phyloP scores from a whole-genome alignment of 2,113 vertebrate species.

The Capreolus pygargus region DNA sequence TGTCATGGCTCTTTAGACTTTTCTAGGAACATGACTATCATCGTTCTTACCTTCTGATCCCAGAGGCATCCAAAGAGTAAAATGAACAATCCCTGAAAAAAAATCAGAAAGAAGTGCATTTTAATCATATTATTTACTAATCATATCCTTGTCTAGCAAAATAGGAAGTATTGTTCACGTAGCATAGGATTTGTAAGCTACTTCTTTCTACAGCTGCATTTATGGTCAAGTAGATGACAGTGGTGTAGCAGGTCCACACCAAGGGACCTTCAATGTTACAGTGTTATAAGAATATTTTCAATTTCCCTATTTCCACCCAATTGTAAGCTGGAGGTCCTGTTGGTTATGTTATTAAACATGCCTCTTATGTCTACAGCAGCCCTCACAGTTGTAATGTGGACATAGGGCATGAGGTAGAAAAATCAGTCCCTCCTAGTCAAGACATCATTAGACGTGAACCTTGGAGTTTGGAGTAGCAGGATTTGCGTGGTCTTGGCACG shows the following conservation, averaged over 20 bases:
- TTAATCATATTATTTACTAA: neutral
- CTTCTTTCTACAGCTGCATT: neutral
- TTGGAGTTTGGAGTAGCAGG: neutral
- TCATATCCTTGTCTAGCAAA: neutral
- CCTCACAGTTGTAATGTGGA: neutral
- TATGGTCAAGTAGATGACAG: neutral
- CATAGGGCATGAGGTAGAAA: neutral
- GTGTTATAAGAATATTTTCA: neutral
- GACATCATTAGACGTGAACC: neutral
- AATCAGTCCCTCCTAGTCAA: neutral
- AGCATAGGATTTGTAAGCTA: neutral
- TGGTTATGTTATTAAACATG: neutral
- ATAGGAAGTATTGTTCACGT: neutral
- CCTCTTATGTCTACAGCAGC: neutral
- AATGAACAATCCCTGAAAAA: constrained; percentile 85
- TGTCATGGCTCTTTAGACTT: neutral
- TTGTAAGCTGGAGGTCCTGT: neutral
- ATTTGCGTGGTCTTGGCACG: neutral
- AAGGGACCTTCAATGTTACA: neutral
- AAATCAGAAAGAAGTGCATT: neutral
- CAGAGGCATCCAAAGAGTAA: constrained; percentile 83
- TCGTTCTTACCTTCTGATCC: constrained; percentile 84
- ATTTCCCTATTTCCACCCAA: neutral
- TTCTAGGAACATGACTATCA: neutral
- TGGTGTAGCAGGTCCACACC: neutral